Base-by-base conservation (phyloP, 2,113 vertebrate species). In the Tichodroma muraria region DNA sequence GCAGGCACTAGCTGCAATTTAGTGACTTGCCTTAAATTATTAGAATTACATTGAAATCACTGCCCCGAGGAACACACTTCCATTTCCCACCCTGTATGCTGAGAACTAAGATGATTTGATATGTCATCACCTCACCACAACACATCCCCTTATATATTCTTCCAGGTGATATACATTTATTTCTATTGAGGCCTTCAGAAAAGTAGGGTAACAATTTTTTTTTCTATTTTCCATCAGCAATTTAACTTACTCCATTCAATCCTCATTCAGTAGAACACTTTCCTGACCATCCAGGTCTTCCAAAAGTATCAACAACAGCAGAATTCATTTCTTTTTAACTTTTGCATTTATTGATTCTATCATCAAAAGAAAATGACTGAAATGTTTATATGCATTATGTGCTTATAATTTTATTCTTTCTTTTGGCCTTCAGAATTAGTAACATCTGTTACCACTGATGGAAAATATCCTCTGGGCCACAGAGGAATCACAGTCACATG, bases 361-460 rank as follows among this genome's bases (percentile, higher is more conserved):
- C 2, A 50, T 84, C 79, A 88, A 88, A 93, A 81, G 61, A 89
- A 54, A 52, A 53, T 27, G 37, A 89, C 52, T 35, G 72, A 92
- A 89, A 88, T 73, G 50, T 95, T 96, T 96, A 68, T 72, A 77
- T 56, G 42, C 63, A 63, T 88, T 88, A 88, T 84, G 60, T 60
- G 47, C 80, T 68, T 92, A 96, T 88, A 96, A 93, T 96, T 95
- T 91, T 90, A 89, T 87, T 91, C 63, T 94, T 93, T 95, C 78
- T 93, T 94, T 96, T 92, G 81, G 82, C 70, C 69, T 94, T 93
- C 72, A 24, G 94, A 96, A 95, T 96, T 81, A 92, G 70, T 94
- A 97, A 97, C 96, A 97, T 96, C 96, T 97, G 97, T 96, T 97
- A 90, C 72, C 9, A 42, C 90, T 97, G 95, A 96, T 93, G 95